Evolutionary conservation across 2,888 invertebrate species (phyloP), one percentile per base, ranked within the genome.

Genomic region (Andrena dorsata): DNA sequence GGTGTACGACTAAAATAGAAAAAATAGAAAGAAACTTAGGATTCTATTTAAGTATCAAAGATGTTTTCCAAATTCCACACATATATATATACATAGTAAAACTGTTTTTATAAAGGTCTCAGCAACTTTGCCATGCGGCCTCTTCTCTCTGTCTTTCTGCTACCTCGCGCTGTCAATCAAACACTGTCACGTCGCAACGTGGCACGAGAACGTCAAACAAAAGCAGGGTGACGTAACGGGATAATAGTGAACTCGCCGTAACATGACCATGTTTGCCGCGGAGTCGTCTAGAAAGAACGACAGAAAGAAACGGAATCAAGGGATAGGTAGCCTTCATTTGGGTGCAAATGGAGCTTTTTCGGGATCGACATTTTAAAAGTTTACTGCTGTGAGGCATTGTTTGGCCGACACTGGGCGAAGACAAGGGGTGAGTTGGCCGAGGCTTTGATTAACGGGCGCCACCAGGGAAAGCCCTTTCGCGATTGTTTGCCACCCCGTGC

Each of bases 381-480:
- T 90, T 80, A 76, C 79, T 66, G 77, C 68, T 82, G 78, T 66
- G 56, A 66, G 83, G 86, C 82, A 90, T 90, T 91, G 90, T 91
- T 90, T 89, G 88, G 79, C 47, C 82, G 77, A 69, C 81, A 72
- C 79, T 47, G 26, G 56, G 64, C 16, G 47, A 61, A 70, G 60
- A 74, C 58, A 56, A 32, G 68, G 63, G 80, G 56, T 49, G 74
- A 85, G 85, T 89, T 86, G 78, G 84, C 76, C 82, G 76, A 68
- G 80, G 84, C 86, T 90, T 90, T 90, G 90, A 90, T 88, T 90
- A 90, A 87, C 89, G 71, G 81, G 84, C 86, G 83, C 85, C 84
- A 76, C 75, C 73, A 69, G 61, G 81, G 83, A 84, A 85, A 87
- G 84, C 78, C 81, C 79, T 81, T 53, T 61, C 64, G 58, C 86